These are phyloP conservation scores for Lampris incognitus DNA, from an alignment of 2,113 vertebrate genomes.

Conservation along the genomic window DNA sequence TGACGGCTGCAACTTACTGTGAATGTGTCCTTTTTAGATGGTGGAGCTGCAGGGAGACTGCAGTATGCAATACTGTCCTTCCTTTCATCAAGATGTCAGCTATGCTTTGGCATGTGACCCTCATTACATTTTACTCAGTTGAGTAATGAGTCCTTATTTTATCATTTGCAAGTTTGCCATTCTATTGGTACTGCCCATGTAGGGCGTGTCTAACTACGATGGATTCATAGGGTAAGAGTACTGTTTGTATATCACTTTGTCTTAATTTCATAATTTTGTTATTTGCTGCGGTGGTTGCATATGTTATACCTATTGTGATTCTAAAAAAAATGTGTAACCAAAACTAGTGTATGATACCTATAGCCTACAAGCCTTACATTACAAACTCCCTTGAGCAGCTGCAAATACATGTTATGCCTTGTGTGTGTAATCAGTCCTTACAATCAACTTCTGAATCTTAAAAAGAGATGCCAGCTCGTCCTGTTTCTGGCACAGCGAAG, in stretches of 20 bases:
- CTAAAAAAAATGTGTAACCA: too few species aligned
- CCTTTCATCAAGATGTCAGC: conserved; percentile 53
- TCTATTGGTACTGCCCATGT: not conserved
- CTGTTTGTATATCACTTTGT: too few species aligned
- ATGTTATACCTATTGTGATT: too few species aligned
- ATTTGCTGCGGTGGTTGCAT: too few species aligned
- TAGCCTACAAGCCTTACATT: too few species aligned
- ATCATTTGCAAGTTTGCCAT: conserved; percentile 27
- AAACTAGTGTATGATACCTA: too few species aligned
- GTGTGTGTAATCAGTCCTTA: conserved; percentile 12
- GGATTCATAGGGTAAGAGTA: too few species aligned
- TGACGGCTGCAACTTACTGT: conserved; percentile 51
- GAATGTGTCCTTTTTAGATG: conserved; percentile 18
- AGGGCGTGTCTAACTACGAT: too few species aligned
- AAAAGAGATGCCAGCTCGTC: not conserved
- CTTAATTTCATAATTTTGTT: too few species aligned
- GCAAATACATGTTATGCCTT: conserved; percentile 16
- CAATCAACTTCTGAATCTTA: not conserved
- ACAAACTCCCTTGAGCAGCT: not conserved
- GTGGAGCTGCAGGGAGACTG: conserved; percentile 53
- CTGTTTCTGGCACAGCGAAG: not conserved
- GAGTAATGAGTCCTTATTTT: conserved; percentile 31
- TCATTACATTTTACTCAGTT: conserved; percentile 56
- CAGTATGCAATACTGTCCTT: conserved; percentile 42
- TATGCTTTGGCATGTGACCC: conserved; percentile 49